A percentile compares a stretch with the other conserved stretches of the same genome.
phyloP scores from a whole-genome alignment of 1,140 invertebrate genomes.

The Coptotermes formosanus region DNA sequence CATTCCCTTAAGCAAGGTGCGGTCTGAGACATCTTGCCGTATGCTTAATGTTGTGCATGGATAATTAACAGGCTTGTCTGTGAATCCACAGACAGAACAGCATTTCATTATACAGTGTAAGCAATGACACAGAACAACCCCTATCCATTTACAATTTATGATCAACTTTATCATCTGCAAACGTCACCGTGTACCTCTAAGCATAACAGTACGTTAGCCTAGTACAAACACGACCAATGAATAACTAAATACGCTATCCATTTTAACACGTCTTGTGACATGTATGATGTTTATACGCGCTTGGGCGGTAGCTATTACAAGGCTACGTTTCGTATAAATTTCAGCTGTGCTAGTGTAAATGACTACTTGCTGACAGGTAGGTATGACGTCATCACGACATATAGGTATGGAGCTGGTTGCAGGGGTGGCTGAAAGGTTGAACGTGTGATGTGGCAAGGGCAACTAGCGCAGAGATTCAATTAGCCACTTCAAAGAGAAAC shows the following conservation, averaged over 20 bases:
- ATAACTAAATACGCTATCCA: background rate
- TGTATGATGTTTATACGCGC: background rate
- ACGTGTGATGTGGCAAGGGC: conserved; percentile 12
- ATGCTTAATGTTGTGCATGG: background rate
- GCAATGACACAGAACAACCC: background rate
- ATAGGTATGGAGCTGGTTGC: background rate
- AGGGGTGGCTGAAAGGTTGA: background rate
- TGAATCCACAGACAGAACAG: background rate
- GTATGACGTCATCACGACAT: background rate
- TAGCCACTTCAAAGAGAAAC: conserved; percentile 15
- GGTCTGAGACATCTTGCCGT: background rate
- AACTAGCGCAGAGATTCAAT: conserved; percentile 4
- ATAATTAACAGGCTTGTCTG: too few species aligned
- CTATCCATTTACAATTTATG: background rate
- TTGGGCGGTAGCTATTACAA: background rate
- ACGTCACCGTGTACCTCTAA: background rate
- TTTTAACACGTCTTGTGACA: background rate
- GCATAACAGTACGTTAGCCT: background rate
- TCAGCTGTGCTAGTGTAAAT: background rate
- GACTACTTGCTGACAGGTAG: conserved; percentile 4
- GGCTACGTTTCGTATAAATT: background rate
- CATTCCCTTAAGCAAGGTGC: background rate
- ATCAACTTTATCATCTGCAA: background rate
- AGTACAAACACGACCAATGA: background rate
- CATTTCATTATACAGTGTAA: background rate